Percentiles rank a stretch among this genome's conserved stretches.
phyloP scores from a whole-genome alignment of 2,888 invertebrate genomes.

The Protula sp. region DNA sequence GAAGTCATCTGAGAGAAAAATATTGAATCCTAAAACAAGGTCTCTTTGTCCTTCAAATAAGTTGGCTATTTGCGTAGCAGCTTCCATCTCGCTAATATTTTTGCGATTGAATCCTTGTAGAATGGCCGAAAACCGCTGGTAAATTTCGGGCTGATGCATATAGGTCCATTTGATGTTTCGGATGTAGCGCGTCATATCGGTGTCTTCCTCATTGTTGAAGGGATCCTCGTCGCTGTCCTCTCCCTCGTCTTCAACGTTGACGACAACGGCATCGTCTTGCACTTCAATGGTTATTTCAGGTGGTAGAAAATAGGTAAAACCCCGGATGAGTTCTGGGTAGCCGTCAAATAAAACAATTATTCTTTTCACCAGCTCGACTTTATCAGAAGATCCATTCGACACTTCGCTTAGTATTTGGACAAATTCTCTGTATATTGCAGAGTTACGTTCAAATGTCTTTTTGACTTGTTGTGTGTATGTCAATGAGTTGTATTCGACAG shows the following conservation, averaged over 20 bases:
- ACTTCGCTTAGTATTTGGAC: background rate
- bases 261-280: slow-evolving; percentile 22
- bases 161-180: slow-evolving; percentile 10
- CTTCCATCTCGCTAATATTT: background rate
- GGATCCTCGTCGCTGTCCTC: background rate
- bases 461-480: background rate
- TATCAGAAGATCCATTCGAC: background rate
- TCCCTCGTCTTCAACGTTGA: slow-evolving; percentile 12
- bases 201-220: background rate
- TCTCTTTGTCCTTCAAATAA: slow-evolving; percentile 11
- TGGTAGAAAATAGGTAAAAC: slow-evolving; percentile 18
- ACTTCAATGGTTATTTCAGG: slow-evolving; percentile 13
- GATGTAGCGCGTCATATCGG: slow-evolving; percentile 8
- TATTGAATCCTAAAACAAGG: slow-evolving; percentile 12
- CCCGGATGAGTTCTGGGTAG: slow-evolving; percentile 15
- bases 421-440: background rate
- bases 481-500: background rate
- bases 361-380: slow-evolving; percentile 11
- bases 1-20: slow-evolving; percentile 6
- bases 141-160: slow-evolving; percentile 6
- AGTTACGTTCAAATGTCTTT: background rate
- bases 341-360: slow-evolving; percentile 17
- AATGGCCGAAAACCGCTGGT: slow-evolving; percentile 12
- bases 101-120: slow-evolving; percentile 10
- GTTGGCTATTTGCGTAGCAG: slow-evolving; percentile 7